Percentiles rank a stretch among this genome's conserved stretches.
Conservation (phyloP, 2,113 vertebrate species). For the Megaceryle maxima region DNA sequence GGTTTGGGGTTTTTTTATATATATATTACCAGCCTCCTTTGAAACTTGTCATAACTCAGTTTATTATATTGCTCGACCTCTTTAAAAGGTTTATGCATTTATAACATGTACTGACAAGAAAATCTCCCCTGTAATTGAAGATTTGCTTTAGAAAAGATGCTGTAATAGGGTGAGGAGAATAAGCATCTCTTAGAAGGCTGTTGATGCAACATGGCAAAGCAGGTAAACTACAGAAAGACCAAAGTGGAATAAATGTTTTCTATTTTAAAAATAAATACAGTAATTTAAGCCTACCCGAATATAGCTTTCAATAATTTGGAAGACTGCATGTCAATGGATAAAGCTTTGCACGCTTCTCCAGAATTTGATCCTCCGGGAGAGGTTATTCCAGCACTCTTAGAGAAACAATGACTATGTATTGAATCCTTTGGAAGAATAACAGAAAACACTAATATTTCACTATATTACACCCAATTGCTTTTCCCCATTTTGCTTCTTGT, state of each 20-base stretch:
- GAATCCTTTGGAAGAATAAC: background rate
- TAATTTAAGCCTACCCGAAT: slow-evolving; percentile 14
- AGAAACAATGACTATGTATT: background rate
- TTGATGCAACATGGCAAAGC: background rate
- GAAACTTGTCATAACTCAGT: background rate
- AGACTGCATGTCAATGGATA: background rate
- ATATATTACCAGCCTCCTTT: background rate
- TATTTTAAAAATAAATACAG: slow-evolving; percentile 10
- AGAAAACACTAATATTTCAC: background rate
- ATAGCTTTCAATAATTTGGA: slow-evolving; percentile 12
- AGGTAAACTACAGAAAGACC: background rate
- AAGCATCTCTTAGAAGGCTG: background rate
- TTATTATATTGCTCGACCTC: background rate
- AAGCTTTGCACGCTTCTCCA: background rate
- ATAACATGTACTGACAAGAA: background rate
- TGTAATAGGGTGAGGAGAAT: background rate
- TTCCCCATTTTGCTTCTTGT: background rate
- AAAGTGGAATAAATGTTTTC: slow-evolving; percentile 4
- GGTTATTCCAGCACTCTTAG: background rate
- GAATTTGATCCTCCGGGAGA: background rate
- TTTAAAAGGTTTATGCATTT: background rate
- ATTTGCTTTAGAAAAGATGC: background rate
- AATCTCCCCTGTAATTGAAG: background rate
- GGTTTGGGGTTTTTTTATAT: background rate
- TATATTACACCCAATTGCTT: background rate